Evolutionary conservation across 2,888 invertebrate genomes (phyloP).

Genomic region (Willowsia nigromaculata): DNA sequence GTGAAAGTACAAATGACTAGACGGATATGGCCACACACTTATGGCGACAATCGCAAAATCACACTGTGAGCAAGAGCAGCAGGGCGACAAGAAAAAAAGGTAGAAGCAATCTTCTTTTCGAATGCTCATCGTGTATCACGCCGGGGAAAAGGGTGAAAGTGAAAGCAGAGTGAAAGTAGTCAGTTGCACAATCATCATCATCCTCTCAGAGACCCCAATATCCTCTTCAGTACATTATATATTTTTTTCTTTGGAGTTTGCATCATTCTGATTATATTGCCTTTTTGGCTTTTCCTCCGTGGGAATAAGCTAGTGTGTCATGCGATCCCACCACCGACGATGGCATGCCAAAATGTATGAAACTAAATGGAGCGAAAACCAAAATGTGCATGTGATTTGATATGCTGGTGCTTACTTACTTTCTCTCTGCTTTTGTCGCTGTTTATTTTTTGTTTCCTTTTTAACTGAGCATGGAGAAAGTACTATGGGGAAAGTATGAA

Average conservation of each 20-base stretch:
- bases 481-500: too few species aligned
- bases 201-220: not conserved
- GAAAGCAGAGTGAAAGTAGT: slow-evolving; percentile 28
- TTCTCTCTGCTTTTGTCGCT: not conserved
- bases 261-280: slow-evolving; percentile 39
- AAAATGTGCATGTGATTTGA: slow-evolving; percentile 38
- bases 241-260: not conserved
- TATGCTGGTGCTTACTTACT: slow-evolving; percentile 1
- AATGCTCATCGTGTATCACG: not conserved
- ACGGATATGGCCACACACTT: not conserved
- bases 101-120: not conserved
- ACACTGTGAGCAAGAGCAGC: not conserved
- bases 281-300: not conserved
- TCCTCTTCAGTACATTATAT: not conserved
- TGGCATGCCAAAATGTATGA: slow-evolving; percentile 55
- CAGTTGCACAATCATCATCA: slow-evolving; percentile 4
- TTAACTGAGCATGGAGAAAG: not conserved
- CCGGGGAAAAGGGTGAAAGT: slow-evolving; percentile 8
- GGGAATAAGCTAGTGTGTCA: slow-evolving; percentile 20
- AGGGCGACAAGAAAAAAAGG: not conserved
- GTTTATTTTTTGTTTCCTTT: not conserved
- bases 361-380: slow-evolving; percentile 63
- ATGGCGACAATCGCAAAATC: slow-evolving; percentile 1
- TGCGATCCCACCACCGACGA: too few species aligned
- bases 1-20: not conserved